phyloP scores from a whole-genome alignment of 2,797 vertebrate genomes.

The Acipenser transmontanus region DNA sequence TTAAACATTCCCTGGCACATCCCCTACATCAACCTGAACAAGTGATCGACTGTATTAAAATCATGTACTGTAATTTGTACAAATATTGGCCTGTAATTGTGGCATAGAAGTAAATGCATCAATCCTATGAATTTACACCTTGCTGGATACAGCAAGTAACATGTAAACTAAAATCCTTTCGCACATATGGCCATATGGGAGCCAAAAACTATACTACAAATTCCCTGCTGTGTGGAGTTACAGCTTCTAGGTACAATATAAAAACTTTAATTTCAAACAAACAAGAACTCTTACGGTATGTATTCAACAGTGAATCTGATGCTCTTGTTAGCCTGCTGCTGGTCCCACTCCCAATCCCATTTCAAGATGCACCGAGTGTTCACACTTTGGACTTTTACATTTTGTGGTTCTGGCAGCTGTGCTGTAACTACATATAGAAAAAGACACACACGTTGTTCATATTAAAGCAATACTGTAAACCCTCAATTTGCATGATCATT shows the following conservation, averaged over 20 bases:
- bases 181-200: neutral
- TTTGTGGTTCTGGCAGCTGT: slow-evolving; percentile 26
- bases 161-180: neutral
- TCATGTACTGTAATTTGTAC: too few species aligned
- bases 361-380: slow-evolving; percentile 50
- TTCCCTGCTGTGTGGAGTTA: neutral
- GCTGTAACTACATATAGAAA: slow-evolving; percentile 10
- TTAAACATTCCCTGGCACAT: neutral
- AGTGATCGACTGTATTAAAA: too few species aligned
- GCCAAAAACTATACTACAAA: neutral
- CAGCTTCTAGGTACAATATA: neutral
- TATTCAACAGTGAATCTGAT: slow-evolving; percentile 49
- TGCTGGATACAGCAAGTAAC: neutral
- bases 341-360: slow-evolving; percentile 40
- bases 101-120: neutral
- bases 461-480: neutral
- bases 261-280: neutral
- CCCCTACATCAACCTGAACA: neutral
- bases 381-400: slow-evolving; percentile 37
- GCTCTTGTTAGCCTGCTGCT: neutral
- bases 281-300: slow-evolving; percentile 34
- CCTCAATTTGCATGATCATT: neutral
- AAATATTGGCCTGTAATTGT: too few species aligned
- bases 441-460: neutral
- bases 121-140: neutral